Evolutionary conservation across 1,140 invertebrate genomes (phyloP), one percentile per base, ranked within the genome.

Genomic region (Limonius californicus): DNA sequence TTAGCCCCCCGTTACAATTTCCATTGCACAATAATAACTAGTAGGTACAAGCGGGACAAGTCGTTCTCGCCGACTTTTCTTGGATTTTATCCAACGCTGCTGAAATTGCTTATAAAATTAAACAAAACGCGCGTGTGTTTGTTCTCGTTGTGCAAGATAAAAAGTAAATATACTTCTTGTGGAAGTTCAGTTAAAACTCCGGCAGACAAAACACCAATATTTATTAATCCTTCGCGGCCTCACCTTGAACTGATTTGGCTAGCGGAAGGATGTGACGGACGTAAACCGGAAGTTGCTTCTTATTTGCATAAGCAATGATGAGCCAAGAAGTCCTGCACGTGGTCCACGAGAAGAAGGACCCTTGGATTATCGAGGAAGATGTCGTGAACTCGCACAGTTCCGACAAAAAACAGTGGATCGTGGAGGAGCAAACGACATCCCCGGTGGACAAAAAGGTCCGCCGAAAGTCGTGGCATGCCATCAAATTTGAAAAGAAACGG

Each of bases 381-480:
- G 79, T 80, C 56, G 11, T 39, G 8, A 50, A 8, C 7, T 19
- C 45, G 45, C 45, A 21, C n/a, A 21, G 15, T 1, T 19, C 16
- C 4, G 45, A 50, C 19, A 80, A 80, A 16, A 77, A 78, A 55
- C 67, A 77, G 2, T 80, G 79, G 74, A 72, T 72, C 1, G 69
- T 76, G 11, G 71, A 72, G 18, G 72, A 72, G 20, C 72, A 72
- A 54, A 68, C 72, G 0, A 64, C 70, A 59, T 59, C 77, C 59
- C 14, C 58, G 61, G 71, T 70, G 19, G 68, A 78, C 67, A 75
- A 75, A 62, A 76, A 76, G 59, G 66, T 62, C 12, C 64, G 82
- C 81, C 81, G 80, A 78, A 88, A 87, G 60, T 90, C 89, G 0
- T 89, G 89, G 81, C 86, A 91, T 70, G 86, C 88, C 16, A 78